Percentiles rank a stretch among this genome's conserved stretches.
phyloP scores from a whole-genome alignment of 1,140 invertebrate species.

The Harlomillsia oculata region DNA sequence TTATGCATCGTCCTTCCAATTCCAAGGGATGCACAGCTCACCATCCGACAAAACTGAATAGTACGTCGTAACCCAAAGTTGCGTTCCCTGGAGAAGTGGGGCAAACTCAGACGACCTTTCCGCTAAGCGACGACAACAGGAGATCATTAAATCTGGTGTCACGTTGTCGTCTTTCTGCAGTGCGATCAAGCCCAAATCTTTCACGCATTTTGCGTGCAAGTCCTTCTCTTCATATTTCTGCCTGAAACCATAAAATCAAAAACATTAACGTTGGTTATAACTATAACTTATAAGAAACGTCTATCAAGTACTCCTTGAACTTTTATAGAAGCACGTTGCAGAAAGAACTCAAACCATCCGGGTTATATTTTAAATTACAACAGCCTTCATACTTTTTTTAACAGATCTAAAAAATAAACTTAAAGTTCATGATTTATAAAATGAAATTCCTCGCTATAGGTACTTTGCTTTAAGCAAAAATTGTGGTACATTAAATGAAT shows the following conservation, averaged over 20 bases:
- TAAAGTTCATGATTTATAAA: too few relatives aligned
- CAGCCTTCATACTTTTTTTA: too few relatives aligned
- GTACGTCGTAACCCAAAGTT: conserved; percentile 75
- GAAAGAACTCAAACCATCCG: too few relatives aligned
- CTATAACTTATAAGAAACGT: too few relatives aligned
- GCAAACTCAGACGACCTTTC: conserved; percentile 43
- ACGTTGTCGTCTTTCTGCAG: conserved; percentile 82
- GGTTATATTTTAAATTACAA: too few relatives aligned
- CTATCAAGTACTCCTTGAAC: too few relatives aligned
- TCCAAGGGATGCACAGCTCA: conserved; percentile 83
- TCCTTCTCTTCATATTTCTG: conserved; percentile 66
- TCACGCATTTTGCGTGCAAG: conserved; percentile 54
- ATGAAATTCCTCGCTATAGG: too few relatives aligned
- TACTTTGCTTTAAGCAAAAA: too few relatives aligned
- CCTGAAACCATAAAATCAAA: conserved; percentile 46
- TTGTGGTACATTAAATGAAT: too few relatives aligned
- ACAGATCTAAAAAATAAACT: too few relatives aligned
- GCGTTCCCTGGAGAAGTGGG: conserved; percentile 46
- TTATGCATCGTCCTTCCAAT: conserved; percentile 67
- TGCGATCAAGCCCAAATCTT: conserved; percentile 54
- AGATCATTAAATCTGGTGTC: conserved; percentile 76
- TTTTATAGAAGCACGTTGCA: too few relatives aligned
- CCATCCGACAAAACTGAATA: conserved; percentile 84
- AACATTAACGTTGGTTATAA: too few relatives aligned
- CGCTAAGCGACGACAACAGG: conserved; percentile 64